Base-by-base conservation (phyloP, 2,888 invertebrate genomes). In the Lasioglossum morio region DNA sequence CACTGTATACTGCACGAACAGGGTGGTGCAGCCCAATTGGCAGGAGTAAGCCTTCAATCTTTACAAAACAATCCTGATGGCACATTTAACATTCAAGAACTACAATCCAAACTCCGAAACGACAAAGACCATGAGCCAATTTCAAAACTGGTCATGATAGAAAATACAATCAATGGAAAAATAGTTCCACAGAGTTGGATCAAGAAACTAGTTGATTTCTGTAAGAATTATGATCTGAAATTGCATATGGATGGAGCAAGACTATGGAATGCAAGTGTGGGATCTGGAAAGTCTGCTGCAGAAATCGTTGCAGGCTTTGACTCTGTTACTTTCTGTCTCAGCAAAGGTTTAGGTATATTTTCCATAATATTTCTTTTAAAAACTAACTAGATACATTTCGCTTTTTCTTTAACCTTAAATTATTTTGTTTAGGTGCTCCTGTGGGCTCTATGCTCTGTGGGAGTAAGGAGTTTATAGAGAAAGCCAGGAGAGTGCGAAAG, bases 201-300 rank as follows among this genome's bases (percentile, higher is more conserved):
- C 75, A 96, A 98, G 89, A 96, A 97, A 90, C 95, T 98, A 16
- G 95, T 96, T 16, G 95, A 94, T 7, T 92, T 98, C 10, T 97
- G 98, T 69, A 96, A 96, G 86, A 95, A 96, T 84, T 95, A 97
- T 92, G 96, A 96, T 5, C 95, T 98, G 66, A 96, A 96, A 0
- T 95, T 99, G 40, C 99, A 99, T 95, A 97, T 99, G 97, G 99
- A 99, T 94, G 99, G 99, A 0, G 99, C 99, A 0, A 96, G 99
- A 80, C 94, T 99, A 83, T 97, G 99, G 96, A 99, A 99, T 95
- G 99, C 99, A 4, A 97, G 97, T 0, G 96, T 97, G 27, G 96
- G 97, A 74, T 95, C 97, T 57, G 96, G 97, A 53, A 96, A 97
- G 76, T 94, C 97, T 0, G 97, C 97, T 0, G 95, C 96, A 37